These are phyloP conservation scores for Ivindomyrus marchei DNA, from an alignment of 2,113 vertebrate genomes.

Conservation along the genomic window DNA sequence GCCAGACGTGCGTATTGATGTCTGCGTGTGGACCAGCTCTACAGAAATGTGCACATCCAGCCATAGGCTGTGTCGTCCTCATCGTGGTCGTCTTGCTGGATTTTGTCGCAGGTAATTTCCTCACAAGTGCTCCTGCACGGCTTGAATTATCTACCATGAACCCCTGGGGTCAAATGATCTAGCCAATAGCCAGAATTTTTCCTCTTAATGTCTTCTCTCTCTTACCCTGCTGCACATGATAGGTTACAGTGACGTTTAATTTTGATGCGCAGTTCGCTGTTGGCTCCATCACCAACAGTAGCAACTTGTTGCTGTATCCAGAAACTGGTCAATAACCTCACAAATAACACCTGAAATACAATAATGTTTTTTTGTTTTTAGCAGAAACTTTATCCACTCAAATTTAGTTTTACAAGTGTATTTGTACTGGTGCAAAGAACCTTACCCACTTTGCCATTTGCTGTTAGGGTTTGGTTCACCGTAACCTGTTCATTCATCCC, in stretches of 20 bases:
- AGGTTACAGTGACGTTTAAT: not conserved
- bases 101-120: slow-evolving; percentile 46
- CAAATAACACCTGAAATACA: not conserved
- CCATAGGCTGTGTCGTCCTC: slow-evolving; percentile 45
- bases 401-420: not conserved
- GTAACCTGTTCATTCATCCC: not conserved
- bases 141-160: not conserved
- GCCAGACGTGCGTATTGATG: slow-evolving; percentile 53
- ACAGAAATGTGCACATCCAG: slow-evolving; percentile 41
- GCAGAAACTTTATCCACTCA: not conserved
- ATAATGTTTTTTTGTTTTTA: not conserved
- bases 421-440: not conserved
- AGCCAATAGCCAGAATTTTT: not conserved
- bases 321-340: not conserved
- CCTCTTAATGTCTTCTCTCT: not conserved
- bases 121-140: not conserved
- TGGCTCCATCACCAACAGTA: not conserved
- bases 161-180: not conserved
- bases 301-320: not conserved
- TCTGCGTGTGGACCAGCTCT: slow-evolving; percentile 39
- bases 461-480: not conserved
- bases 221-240: not conserved
- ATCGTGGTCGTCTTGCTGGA: slow-evolving; percentile 43
- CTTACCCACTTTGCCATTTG: not conserved
- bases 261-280: not conserved